Conservation (phyloP, 2,113 vertebrate species). For the Podilymbus podiceps region DNA sequence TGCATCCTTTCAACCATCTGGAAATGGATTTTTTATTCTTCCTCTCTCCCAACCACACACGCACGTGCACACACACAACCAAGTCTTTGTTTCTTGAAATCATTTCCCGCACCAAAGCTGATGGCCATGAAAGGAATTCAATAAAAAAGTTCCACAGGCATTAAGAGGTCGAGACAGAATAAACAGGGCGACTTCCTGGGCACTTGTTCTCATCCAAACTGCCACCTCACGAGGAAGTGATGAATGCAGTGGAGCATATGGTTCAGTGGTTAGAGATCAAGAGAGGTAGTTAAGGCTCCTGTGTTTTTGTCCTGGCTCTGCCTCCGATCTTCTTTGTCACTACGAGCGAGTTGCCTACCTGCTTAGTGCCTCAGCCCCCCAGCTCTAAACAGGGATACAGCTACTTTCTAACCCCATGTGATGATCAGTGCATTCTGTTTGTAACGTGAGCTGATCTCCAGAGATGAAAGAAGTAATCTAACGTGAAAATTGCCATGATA, state of each 20-base stretch:
- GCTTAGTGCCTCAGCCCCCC: background rate
- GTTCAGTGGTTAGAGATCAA: background rate
- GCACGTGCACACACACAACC: conserved; percentile 21
- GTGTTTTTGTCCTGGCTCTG: background rate
- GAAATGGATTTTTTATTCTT: conserved; percentile 64
- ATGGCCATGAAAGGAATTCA: conserved; percentile 27
- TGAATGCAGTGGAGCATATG: background rate
- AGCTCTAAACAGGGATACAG: background rate
- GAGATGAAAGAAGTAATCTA: background rate
- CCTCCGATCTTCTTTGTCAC: background rate
- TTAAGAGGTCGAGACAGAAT: background rate
- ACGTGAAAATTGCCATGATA: conserved; percentile 26
- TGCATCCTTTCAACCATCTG: conserved; percentile 68
- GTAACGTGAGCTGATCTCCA: background rate
- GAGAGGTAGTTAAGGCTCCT: background rate
- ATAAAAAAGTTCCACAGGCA: conserved; percentile 19
- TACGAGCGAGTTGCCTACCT: background rate
- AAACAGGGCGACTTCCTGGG: conserved; percentile 29
- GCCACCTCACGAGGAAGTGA: conserved; percentile 36
- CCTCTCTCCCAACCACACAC: background rate
- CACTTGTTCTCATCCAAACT: conserved; percentile 34
- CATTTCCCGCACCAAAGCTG: conserved; percentile 39
- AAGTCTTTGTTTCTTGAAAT: conserved; percentile 42
- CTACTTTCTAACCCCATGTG: background rate
- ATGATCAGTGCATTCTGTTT: background rate